These are phyloP conservation scores for Hippocampus guttulatus DNA, from an alignment of 2,113 vertebrate genomes.

Conservation along the genomic window DNA sequence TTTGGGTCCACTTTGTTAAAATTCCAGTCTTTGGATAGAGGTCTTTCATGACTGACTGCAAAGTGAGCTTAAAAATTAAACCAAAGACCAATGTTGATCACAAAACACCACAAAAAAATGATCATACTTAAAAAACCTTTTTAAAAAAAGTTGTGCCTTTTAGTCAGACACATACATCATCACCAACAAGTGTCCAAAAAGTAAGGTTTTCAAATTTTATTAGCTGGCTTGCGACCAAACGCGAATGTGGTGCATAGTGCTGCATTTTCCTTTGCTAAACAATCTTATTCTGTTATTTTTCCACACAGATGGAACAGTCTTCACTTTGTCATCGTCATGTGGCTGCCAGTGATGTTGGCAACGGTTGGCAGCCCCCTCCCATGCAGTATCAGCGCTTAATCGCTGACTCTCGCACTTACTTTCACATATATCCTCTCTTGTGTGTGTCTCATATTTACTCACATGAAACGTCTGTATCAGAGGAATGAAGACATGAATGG, in stretches of 20 bases:
- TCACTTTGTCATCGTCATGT: neutral
- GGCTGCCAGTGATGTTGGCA: neutral
- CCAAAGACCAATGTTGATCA: too few species aligned
- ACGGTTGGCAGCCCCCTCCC: neutral
- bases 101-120: too few species aligned
- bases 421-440: neutral
- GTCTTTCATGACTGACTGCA: too few species aligned
- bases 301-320: neutral
- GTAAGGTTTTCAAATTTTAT: too few species aligned
- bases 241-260: neutral
- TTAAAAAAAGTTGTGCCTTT: too few species aligned
- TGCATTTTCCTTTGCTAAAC: neutral
- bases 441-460: neutral
- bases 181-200: too few species aligned
- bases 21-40: too few species aligned
- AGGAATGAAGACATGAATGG: neutral
- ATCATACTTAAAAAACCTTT: too few species aligned
- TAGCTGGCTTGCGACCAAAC: too few species aligned
- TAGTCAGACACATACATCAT: too few species aligned
- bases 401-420: neutral
- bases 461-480: neutral
- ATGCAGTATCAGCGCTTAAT: conserved; percentile 2
- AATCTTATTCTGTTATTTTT: neutral
- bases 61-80: too few species aligned
- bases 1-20: too few species aligned